Percentiles rank a stretch among this genome's conserved stretches.
These are phyloP conservation scores for Anarrhichthys ocellatus DNA, from an alignment of 2,113 vertebrate species.

Conservation along the genomic window DNA sequence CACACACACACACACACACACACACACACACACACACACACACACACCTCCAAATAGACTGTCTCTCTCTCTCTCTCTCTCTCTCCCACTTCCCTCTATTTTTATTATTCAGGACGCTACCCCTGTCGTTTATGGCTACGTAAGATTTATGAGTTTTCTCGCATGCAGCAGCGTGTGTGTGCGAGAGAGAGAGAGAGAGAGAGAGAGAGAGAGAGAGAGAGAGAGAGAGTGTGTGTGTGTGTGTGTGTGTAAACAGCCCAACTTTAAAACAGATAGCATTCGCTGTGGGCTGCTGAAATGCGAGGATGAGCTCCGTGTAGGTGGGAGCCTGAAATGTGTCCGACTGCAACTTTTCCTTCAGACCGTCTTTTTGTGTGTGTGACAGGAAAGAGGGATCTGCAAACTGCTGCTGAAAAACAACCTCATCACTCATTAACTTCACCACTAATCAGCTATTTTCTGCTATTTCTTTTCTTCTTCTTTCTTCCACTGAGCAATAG, in stretches of 20 bases:
- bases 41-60: conserved; percentile 45
- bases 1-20: neutral
- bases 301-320: conserved; percentile 83
- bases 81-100: conserved; percentile 68
- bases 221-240: conserved; percentile 41
- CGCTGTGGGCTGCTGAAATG: conserved; percentile 80
- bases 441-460: conserved; percentile 51
- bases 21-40: conserved; percentile 36
- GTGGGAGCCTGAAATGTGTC: conserved; percentile 87
- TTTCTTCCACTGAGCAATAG: neutral
- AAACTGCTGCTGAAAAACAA: conserved; percentile 32
- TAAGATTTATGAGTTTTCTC: conserved; percentile 88
- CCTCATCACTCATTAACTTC: conserved; percentile 76
- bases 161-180: conserved; percentile 58
- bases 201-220: too few species aligned
- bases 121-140: conserved; percentile 84
- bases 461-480: neutral
- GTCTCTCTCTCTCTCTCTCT: neutral
- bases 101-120: conserved; percentile 85
- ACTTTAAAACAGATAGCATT: conserved; percentile 85
- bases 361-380: conserved; percentile 10
- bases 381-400: conserved; percentile 40
- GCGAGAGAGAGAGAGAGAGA: neutral
- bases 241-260: conserved; percentile 78
- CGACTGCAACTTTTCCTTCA: conserved; percentile 85